phyloP scores from a whole-genome alignment of 2,797 vertebrate genomes.

The Oreonectes daqikongensis region DNA sequence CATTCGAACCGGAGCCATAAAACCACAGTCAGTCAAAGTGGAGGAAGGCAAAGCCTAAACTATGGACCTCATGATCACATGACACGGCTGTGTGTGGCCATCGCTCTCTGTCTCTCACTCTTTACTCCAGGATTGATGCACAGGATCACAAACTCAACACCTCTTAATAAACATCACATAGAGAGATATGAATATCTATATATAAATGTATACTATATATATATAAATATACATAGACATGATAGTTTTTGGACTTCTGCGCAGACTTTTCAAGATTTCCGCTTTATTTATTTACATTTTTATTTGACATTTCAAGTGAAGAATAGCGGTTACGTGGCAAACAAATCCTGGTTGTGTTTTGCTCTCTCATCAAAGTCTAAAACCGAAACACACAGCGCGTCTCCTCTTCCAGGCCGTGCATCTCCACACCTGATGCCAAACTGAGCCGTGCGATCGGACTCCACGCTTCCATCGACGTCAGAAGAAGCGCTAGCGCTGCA shows the following conservation, averaged over 20 bases:
- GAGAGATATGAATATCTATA: conserved; percentile 74
- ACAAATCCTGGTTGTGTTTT: not conserved
- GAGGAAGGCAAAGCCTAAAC: conserved; percentile 91
- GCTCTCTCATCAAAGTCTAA: conserved; percentile 54
- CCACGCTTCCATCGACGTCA: conserved; percentile 56
- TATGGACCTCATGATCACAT: conserved; percentile 67
- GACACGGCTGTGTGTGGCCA: not conserved
- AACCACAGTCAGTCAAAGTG: conserved; percentile 89
- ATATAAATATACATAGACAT: conserved; percentile 75
- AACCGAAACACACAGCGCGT: conserved; percentile 48
- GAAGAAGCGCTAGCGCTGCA: conserved; percentile 52
- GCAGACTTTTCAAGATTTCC: conserved; percentile 75
- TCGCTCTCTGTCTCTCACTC: conserved; percentile 15
- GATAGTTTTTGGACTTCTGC: conserved; percentile 71
- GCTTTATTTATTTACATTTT: conserved; percentile 78
- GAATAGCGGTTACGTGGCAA: conserved; percentile 62
- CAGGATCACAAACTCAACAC: conserved; percentile 65
- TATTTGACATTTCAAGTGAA: conserved; percentile 74
- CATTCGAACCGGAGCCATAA: conserved; percentile 89
- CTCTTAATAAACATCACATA: conserved; percentile 70
- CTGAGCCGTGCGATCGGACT: conserved; percentile 68
- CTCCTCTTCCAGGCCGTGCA: conserved; percentile 54
- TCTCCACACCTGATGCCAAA: conserved; percentile 71
- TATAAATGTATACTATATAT: conserved; percentile 59
- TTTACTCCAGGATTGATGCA: conserved; percentile 57